Evolutionary conservation across 2,113 vertebrate species (phyloP), one percentile per base, ranked within the genome.

Genomic region (Brachirus orientalis): DNA sequence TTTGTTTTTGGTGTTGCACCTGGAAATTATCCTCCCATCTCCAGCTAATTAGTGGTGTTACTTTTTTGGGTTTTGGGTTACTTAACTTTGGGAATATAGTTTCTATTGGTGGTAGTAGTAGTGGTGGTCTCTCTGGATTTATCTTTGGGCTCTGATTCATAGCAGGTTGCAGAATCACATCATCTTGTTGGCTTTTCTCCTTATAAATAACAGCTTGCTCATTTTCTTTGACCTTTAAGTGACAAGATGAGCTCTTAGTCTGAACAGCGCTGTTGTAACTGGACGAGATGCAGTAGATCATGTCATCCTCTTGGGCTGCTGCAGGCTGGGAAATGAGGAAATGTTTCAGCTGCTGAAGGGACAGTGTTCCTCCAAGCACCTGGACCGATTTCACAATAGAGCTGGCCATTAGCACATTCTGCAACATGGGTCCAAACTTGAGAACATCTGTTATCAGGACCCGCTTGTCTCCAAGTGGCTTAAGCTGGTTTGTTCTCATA

Each of bases 1-100:
- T 92, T 81, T 91, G 90, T 80, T 93, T 93, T 75, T 88, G 87
- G 76, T 90, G 79, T 22, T 86, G 84, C 61, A 90, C 72, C 61
- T 75, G 57, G 43, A 81, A 59, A 56, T 72, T 53, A 10, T 79
- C 73, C 28, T 47, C 82, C 47, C 19, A 20, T 44, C 69, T 80
- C 63, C 77, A 73, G 41, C 52, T 57, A 10, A 70, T 51, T 14
- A 74, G n/a, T 2, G 56, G 64, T 33, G 66, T 35, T 46, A 12
- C 33, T 51, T 63, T 44, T 69, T 28, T n/a, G 12, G 71, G 65
- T 18, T 63, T 71, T 7, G 45, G 47, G 11, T 72, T 76, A n/a
- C 41, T 28, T 18, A 44, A 52, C 62, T 69, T 36, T 44, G 72
- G 68, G 44, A 73, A 8, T n/a, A 65, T 12, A 53, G 46, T 50